A percentile compares a stretch with the other conserved stretches of the same genome.
Conservation (phyloP, 2,797 vertebrate genomes). For the Linurgus olivaceus region DNA sequence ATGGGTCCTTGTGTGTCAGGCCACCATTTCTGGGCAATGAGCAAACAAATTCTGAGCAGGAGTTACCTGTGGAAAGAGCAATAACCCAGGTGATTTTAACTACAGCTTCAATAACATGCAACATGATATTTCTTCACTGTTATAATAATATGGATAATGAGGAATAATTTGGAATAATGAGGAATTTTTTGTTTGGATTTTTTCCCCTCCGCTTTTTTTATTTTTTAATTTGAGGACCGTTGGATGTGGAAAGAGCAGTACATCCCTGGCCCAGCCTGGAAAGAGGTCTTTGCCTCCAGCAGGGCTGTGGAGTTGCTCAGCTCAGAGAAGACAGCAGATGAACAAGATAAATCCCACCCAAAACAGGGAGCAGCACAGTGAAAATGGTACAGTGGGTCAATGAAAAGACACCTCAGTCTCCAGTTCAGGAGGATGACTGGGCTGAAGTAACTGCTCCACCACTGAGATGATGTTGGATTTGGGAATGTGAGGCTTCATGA, state of each 20-base stretch:
- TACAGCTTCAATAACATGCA: neutral
- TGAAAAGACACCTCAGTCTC: neutral
- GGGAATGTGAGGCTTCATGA: neutral
- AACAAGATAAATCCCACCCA: neutral
- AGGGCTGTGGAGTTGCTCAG: neutral
- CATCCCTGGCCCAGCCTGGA: neutral
- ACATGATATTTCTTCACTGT: neutral
- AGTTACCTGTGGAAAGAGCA: neutral
- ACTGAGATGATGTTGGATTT: neutral
- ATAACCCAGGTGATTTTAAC: neutral
- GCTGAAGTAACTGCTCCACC: neutral
- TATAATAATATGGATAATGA: no score
- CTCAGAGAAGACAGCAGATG: neutral
- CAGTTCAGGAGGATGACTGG: neutral
- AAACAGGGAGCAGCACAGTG: neutral
- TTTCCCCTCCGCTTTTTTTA: rapidly evolving
- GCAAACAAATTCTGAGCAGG: neutral
- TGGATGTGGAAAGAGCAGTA: neutral
- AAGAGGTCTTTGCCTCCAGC: rapidly evolving
- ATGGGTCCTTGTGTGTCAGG: neutral
- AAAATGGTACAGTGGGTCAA: neutral
- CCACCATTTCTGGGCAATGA: neutral
- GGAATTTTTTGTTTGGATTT: neutral
- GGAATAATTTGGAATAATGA: neutral
- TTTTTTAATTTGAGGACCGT: neutral